A percentile compares a stretch with the other conserved stretches of the same genome.
Evolutionary conservation across 2,113 vertebrate species (phyloP).

Genomic region (Aphyosemion australe): DNA sequence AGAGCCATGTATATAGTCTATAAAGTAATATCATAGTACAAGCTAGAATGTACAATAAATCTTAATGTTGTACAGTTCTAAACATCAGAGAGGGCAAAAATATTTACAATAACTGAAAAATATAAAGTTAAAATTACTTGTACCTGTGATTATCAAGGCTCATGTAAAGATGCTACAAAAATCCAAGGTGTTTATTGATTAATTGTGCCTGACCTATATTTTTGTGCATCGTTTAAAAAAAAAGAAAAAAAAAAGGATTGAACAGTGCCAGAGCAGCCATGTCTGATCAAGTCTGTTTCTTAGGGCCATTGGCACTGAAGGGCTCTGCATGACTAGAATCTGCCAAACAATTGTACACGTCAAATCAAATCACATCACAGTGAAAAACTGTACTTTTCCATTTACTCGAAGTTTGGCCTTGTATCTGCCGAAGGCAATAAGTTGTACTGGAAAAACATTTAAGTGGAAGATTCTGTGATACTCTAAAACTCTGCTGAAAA

Average conservation of each 20-base stretch:
- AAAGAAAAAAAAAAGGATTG: slow-evolving; percentile 37
- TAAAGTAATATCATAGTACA: not conserved
- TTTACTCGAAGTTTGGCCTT: slow-evolving; percentile 23
- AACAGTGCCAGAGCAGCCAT: slow-evolving; percentile 27
- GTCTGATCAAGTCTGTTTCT: slow-evolving; percentile 27
- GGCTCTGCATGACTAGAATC: slow-evolving; percentile 24
- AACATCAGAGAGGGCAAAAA: not conserved
- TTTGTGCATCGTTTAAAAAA: slow-evolving; percentile 23
- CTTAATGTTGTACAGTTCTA: not conserved
- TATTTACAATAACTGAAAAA: not conserved
- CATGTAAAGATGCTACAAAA: slow-evolving; percentile 9
- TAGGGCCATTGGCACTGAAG: slow-evolving; percentile 33
- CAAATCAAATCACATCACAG: slow-evolving; percentile 32
- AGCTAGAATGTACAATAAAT: not conserved
- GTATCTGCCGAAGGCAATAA: slow-evolving; percentile 5
- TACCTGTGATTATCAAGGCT: not conserved
- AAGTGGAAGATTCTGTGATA: not conserved
- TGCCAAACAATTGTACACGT: slow-evolving; percentile 30
- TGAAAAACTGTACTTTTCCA: slow-evolving; percentile 25
- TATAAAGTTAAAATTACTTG: not conserved
- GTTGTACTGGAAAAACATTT: not conserved
- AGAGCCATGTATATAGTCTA: not conserved
- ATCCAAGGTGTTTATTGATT: slow-evolving; percentile 17
- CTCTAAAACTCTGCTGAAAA: slow-evolving; percentile 15
- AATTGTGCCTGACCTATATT: slow-evolving; percentile 4